A percentile compares a stretch with the other conserved stretches of the same genome.
Conservation (phyloP, 2,113 vertebrate species). For the Tauraco erythrolophus region DNA sequence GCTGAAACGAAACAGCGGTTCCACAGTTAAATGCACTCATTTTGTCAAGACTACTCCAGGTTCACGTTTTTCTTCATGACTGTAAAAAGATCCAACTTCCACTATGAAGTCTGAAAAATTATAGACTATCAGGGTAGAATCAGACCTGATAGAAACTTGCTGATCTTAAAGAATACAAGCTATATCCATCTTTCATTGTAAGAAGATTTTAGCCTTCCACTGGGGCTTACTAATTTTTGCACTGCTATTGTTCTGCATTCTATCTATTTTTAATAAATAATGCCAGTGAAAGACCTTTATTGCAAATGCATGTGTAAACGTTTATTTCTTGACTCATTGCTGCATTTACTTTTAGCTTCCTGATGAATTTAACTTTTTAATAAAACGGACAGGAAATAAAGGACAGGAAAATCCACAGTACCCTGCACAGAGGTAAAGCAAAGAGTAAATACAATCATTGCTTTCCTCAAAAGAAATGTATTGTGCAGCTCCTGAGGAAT, state of each 20-base stretch:
- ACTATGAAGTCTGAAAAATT: neutral
- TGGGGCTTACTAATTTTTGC: neutral
- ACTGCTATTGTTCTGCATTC: neutral
- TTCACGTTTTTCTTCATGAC: conserved; percentile 9
- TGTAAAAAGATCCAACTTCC: neutral
- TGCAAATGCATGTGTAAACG: neutral
- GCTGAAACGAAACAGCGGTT: neutral
- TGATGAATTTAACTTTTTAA: neutral
- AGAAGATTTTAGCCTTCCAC: neutral
- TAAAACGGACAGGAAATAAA: neutral
- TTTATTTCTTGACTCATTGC: neutral
- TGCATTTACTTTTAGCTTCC: conserved; percentile 23
- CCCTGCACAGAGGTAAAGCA: conserved; percentile 11
- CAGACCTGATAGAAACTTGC: neutral
- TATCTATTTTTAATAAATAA: neutral
- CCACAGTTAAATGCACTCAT: neutral
- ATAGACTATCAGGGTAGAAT: neutral
- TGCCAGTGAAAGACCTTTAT: neutral
- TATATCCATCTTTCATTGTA: conserved; percentile 13
- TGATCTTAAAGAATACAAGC: conserved; percentile 53
- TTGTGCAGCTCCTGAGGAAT: conserved; percentile 71
- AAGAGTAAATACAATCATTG: conserved; percentile 75
- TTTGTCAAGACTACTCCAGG: neutral
- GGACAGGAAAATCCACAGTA: conserved; percentile 29
- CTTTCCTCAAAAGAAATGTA: conserved; percentile 66